A percentile compares a stretch with the other conserved stretches of the same genome.
Conservation (phyloP, 2,113 vertebrate genomes). For the Edolisoma coerulescens region DNA sequence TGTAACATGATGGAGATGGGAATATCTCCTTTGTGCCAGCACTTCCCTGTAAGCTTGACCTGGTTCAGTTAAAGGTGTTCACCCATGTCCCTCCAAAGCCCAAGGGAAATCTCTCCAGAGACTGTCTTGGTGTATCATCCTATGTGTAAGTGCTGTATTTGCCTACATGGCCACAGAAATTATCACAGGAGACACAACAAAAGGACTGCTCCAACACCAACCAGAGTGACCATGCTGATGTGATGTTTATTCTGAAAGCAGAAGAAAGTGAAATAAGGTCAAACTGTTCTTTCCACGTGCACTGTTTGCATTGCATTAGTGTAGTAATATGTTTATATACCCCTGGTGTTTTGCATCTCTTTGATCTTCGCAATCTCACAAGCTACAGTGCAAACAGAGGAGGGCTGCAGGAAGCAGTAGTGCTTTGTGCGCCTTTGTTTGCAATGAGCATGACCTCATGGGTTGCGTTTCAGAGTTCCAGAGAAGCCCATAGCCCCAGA, state of each 20-base stretch:
- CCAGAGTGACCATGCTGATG: not conserved
- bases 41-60: not conserved
- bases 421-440: not conserved
- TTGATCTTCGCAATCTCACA: not conserved
- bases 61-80: not conserved
- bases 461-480: not conserved
- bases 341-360: not conserved
- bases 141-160: not conserved
- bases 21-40: rapidly evolving
- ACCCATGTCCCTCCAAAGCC: not conserved
- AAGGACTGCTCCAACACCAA: not conserved
- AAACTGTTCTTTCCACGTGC: not conserved
- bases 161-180: not conserved
- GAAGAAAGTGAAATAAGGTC: not conserved
- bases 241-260: not conserved
- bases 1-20: not conserved
- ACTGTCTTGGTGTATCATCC: not conserved
- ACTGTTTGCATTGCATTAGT: not conserved
- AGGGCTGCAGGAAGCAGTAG: not conserved
- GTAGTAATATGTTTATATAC: not conserved
- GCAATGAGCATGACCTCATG: not conserved
- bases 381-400: not conserved
- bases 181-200: rapidly evolving
- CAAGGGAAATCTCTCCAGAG: not conserved
- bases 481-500: not conserved